phyloP scores from a whole-genome alignment of 2,113 vertebrate species.

The Vireo altiloquus region DNA sequence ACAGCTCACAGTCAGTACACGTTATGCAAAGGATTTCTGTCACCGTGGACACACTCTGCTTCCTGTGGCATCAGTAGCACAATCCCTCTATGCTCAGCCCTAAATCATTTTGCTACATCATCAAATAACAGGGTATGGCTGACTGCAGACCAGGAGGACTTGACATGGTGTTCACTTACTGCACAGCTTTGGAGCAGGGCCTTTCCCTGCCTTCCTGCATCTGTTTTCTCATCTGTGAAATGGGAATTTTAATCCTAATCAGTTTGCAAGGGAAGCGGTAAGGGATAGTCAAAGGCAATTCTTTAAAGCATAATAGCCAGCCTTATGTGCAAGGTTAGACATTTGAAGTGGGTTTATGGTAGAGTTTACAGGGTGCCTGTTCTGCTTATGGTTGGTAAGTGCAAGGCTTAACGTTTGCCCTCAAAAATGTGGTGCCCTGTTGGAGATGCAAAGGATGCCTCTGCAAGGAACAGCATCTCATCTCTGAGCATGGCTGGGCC shows the following conservation, averaged over 20 bases:
- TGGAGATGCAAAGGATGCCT: not conserved
- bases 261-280: not conserved
- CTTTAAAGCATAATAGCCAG: not conserved
- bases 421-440: not conserved
- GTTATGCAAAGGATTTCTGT: not conserved
- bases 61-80: not conserved
- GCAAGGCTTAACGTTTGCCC: not conserved
- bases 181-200: not conserved
- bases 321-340: not conserved
- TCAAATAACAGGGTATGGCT: not conserved
- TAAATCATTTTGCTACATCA: conserved; percentile 27
- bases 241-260: conserved; percentile 41
- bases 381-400: not conserved
- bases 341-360: not conserved
- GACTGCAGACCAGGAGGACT: not conserved
- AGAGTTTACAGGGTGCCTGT: not conserved
- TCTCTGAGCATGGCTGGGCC: not conserved
- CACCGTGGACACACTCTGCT: not conserved
- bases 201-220: not conserved
- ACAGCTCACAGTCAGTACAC: not conserved
- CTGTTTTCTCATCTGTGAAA: conserved; percentile 44
- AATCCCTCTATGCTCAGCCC: not conserved
- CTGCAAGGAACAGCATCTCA: not conserved
- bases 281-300: not conserved
- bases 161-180: not conserved